A percentile compares a stretch with the other conserved stretches of the same genome.
Conservation (phyloP, 2,888 invertebrate genomes). For the Blastobasis adustella region DNA sequence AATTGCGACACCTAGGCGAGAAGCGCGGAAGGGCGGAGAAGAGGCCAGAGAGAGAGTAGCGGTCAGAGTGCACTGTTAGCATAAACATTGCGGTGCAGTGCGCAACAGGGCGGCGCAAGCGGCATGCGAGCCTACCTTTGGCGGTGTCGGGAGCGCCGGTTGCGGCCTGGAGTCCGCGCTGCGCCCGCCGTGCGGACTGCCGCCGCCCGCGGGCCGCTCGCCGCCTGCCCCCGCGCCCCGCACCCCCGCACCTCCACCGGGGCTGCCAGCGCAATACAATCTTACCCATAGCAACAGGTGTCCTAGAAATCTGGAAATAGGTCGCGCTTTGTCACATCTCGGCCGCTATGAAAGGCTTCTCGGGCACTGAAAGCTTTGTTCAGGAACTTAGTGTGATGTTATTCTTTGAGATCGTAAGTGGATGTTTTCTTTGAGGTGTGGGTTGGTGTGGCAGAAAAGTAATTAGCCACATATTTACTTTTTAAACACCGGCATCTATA, state of each 20-base stretch:
- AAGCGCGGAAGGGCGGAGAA: conserved; percentile 2
- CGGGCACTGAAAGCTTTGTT: no score
- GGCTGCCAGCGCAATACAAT: conserved; percentile 26
- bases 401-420: no score
- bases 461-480: no score
- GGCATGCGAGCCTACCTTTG: conserved; percentile 45
- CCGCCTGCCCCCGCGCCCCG: conserved; percentile 24
- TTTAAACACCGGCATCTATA: no score
- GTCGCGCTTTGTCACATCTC: no score
- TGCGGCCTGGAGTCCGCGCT: conserved; percentile 52
- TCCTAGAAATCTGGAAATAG: no score
- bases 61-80: conserved; percentile 29
- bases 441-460: no score
- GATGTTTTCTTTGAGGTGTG: no score
- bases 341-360: no score
- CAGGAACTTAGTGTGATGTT: no score
- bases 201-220: conserved; percentile 26
- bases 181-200: conserved; percentile 45
- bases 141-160: conserved; percentile 46
- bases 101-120: conserved; percentile 61
- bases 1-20: background rate
- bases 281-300: no score
- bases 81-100: conserved; percentile 61
- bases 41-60: conserved; percentile 15
- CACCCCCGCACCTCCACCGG: conserved; percentile 22